phyloP scores from a whole-genome alignment of 2,113 vertebrate genomes.

The Gnathochromis pfefferi region DNA sequence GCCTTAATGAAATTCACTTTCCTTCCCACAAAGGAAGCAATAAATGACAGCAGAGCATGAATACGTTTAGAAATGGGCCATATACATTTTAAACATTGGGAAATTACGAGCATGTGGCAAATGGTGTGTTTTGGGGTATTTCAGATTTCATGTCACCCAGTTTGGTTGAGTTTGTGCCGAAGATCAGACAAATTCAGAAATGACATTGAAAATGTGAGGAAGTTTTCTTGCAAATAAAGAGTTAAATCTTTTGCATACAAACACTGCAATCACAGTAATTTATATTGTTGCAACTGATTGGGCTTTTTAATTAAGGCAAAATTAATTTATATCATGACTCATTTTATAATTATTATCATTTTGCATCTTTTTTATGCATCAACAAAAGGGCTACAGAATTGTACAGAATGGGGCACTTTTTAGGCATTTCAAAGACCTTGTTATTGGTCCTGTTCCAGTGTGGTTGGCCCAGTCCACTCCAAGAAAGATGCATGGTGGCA shows the following conservation, averaged over 20 bases:
- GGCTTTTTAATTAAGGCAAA: background rate
- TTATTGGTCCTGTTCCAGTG: background rate
- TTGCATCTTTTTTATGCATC: background rate
- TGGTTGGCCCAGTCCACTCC: slow-evolving; percentile 27
- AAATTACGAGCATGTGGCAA: background rate
- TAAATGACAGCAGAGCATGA: background rate
- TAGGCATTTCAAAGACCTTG: background rate
- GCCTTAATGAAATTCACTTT: background rate
- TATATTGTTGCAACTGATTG: background rate
- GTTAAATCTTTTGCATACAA: background rate
- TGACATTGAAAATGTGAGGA: background rate
- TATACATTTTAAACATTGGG: background rate
- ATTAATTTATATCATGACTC: background rate
- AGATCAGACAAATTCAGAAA: background rate
- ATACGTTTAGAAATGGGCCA: background rate
- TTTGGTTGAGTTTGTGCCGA: background rate
- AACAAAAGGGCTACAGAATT: background rate
- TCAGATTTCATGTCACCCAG: background rate
- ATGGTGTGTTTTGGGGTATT: background rate
- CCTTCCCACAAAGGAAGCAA: background rate
- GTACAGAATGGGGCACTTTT: background rate
- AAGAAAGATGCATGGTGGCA: background rate
- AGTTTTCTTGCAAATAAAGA: background rate
- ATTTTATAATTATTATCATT: background rate
- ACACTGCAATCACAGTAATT: background rate